phyloP scores from a whole-genome alignment of 2,113 vertebrate genomes.

The rabbit (Oryctolagus cuniculus) region DNA sequence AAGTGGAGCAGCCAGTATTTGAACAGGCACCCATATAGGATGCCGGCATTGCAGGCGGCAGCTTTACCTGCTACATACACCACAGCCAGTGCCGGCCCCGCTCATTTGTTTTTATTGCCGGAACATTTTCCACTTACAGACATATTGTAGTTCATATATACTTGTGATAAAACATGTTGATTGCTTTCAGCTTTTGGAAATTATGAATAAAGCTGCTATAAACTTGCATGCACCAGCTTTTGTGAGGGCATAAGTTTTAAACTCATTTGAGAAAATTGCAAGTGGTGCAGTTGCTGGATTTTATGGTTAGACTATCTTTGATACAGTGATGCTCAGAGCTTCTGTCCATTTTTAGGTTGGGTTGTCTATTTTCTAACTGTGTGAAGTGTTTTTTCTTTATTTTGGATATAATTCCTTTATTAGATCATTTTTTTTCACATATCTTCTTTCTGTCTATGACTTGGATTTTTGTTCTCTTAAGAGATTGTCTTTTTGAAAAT shows the following conservation, averaged over 20 bases:
- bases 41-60: too few relatives aligned
- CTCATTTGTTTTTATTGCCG: neutral
- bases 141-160: neutral
- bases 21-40: too few relatives aligned
- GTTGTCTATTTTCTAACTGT: neutral
- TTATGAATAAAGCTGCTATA: constrained; percentile 8
- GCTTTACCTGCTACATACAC: too few relatives aligned
- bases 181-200: neutral
- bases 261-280: neutral
- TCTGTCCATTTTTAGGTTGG: neutral
- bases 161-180: neutral
- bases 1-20: too few relatives aligned
- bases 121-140: neutral
- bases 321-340: neutral
- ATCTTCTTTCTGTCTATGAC: neutral
- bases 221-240: neutral
- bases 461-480: constrained; percentile 28
- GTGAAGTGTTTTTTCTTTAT: neutral
- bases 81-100: too few relatives aligned
- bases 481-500: constrained; percentile 21
- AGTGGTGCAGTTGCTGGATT: neutral
- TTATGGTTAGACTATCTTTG: neutral
- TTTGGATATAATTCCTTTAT: constrained; percentile 2
- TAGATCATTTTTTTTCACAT: neutral
- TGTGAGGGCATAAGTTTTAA: neutral